A percentile compares a stretch with the other conserved stretches of the same genome.
These are phyloP conservation scores for Tethya wilhelma DNA, from an alignment of 37 sponge, comb jelly and placozoan genomes.

Conservation along the genomic window DNA sequence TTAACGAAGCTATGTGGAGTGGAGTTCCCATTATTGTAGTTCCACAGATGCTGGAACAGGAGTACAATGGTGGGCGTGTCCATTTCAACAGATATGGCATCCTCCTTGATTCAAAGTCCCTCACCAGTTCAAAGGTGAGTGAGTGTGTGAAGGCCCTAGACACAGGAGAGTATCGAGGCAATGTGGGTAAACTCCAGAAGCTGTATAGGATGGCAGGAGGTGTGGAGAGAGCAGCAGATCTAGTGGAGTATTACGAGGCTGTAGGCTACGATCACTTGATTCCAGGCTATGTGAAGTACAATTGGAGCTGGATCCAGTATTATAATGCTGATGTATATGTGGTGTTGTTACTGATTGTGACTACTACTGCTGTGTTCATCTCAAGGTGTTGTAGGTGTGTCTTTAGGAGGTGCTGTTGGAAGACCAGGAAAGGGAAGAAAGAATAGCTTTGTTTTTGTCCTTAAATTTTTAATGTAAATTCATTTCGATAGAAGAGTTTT, in stretches of 20 bases:
- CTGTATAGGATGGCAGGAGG: conserved; percentile 41
- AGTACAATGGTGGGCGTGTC: conserved; percentile 26
- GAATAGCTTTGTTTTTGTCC: no score
- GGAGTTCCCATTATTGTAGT: conserved; percentile 56
- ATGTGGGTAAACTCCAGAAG: conserved; percentile 10
- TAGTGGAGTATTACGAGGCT: conserved; percentile 55
- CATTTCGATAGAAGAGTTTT: no score
- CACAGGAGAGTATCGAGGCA: neutral
- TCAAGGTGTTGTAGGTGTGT: no score
- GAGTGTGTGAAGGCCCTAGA: neutral
- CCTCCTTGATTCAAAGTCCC: neutral
- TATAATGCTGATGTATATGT: conserved; percentile 57
- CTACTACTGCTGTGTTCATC: no score
- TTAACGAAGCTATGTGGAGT: conserved; percentile 51
- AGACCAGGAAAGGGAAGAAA: no score
- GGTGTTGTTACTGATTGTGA: no score
- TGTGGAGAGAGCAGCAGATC: conserved; percentile 41
- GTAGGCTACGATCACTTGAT: conserved; percentile 61
- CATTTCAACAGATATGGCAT: neutral
- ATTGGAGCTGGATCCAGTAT: conserved; percentile 66
- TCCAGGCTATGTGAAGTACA: conserved; percentile 64
- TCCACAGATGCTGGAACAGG: conserved; percentile 42
- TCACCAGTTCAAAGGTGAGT: neutral
- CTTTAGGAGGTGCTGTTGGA: no score
- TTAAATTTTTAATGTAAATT: no score